Conservation (phyloP, 2,113 vertebrate species). For the Variabilichromis moorii region DNA sequence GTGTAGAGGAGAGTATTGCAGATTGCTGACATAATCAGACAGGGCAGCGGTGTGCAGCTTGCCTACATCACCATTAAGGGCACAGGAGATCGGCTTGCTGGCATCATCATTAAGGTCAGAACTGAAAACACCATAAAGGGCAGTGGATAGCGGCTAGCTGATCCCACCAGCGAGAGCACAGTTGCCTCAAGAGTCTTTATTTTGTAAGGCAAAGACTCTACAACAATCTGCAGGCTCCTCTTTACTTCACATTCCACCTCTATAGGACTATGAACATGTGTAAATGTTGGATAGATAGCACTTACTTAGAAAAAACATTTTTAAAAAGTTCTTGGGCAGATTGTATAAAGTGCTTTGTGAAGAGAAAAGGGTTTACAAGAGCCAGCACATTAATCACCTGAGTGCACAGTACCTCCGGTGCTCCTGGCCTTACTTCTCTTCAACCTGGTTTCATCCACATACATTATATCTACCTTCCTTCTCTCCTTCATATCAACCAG, state of each 20-base stretch:
- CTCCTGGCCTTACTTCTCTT: not conserved
- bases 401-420: not conserved
- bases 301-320: not conserved
- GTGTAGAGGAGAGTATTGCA: too few relatives aligned
- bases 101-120: too few relatives aligned
- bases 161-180: not conserved
- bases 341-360: not conserved
- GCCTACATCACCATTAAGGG: too few relatives aligned
- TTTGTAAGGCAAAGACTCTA: not conserved
- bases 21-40: too few relatives aligned
- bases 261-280: rapidly evolving
- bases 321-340: not conserved
- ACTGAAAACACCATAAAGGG: too few relatives aligned
- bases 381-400: not conserved
- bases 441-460: not conserved
- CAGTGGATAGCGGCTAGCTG: too few relatives aligned
- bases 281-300: not conserved
- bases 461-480: not conserved
- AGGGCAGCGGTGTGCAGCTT: too few relatives aligned
- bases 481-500: not conserved
- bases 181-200: not conserved
- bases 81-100: too few relatives aligned
- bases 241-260: not conserved
- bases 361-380: not conserved
- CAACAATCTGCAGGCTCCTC: not conserved